Conservation (phyloP, 2,797 vertebrate species). For the Tadarida brasiliensis region DNA sequence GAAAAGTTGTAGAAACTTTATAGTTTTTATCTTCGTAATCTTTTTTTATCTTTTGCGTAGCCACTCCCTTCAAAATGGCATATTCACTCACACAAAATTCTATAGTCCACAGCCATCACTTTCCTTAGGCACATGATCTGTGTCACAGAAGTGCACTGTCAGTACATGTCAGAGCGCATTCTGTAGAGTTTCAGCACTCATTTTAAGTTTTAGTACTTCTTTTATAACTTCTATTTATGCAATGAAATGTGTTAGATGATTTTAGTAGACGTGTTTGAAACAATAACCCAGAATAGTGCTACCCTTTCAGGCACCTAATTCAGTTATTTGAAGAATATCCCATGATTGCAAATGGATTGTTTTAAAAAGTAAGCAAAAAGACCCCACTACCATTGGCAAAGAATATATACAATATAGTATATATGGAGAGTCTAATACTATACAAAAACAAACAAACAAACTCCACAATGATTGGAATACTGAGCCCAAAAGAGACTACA, state of each 20-base stretch:
- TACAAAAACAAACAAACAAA: neutral
- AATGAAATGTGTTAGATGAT: neutral
- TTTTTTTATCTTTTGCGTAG: neutral
- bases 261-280: neutral
- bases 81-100: neutral
- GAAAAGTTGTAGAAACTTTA: neutral
- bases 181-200: constrained; percentile 7
- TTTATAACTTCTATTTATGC: neutral
- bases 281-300: neutral
- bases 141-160: neutral
- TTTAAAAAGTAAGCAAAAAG: neutral
- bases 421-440: neutral
- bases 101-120: neutral
- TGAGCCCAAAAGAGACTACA: neutral
- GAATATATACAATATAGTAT: neutral
- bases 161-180: neutral
- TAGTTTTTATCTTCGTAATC: neutral
- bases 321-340: neutral
- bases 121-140: neutral
- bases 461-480: neutral
- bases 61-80: neutral
- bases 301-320: neutral
- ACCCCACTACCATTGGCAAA: neutral
- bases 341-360: constrained; percentile 11
- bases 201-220: constrained; percentile 48